Conservation (phyloP, 2,888 invertebrate species). For the Limnephilus auricula region DNA sequence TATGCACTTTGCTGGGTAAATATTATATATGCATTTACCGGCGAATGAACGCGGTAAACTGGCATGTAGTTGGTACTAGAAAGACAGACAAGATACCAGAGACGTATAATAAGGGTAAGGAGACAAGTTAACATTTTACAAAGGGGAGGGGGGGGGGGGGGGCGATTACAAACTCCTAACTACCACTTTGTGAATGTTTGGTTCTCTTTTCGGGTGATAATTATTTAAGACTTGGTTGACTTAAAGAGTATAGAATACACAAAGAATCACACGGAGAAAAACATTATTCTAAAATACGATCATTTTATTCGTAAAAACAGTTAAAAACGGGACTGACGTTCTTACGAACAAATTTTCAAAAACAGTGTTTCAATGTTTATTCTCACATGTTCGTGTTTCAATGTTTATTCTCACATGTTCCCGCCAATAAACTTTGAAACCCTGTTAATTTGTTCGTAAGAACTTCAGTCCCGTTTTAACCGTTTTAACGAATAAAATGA, state of each 20-base stretch:
- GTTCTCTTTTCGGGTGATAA: not conserved
- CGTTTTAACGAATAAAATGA: too few relatives aligned
- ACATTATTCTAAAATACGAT: too few relatives aligned
- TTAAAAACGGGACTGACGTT: too few relatives aligned
- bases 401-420: too few relatives aligned
- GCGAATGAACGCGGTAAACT: conserved; percentile 4
- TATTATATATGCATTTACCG: conserved; percentile 23
- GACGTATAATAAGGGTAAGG: conserved; percentile 1
- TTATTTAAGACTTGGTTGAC: not conserved
- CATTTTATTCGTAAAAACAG: too few relatives aligned
- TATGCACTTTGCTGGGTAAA: conserved; percentile 17
- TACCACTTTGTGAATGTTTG: not conserved
- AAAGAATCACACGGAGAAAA: too few relatives aligned
- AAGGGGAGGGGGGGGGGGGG: not conserved
- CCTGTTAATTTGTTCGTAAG: too few relatives aligned
- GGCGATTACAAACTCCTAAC: not conserved
- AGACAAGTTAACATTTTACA: conserved; percentile 5
- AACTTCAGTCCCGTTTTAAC: too few relatives aligned
- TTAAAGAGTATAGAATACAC: not conserved
- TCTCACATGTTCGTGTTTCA: too few relatives aligned
- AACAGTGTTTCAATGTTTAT: too few relatives aligned
- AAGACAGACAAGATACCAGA: conserved; percentile 7
- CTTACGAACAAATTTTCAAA: too few relatives aligned
- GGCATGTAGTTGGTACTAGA: conserved; percentile 24
- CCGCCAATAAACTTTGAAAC: too few relatives aligned